Evolutionary conservation across 2,888 invertebrate species (phyloP).

Genomic region (Boloria euphrosyne): DNA sequence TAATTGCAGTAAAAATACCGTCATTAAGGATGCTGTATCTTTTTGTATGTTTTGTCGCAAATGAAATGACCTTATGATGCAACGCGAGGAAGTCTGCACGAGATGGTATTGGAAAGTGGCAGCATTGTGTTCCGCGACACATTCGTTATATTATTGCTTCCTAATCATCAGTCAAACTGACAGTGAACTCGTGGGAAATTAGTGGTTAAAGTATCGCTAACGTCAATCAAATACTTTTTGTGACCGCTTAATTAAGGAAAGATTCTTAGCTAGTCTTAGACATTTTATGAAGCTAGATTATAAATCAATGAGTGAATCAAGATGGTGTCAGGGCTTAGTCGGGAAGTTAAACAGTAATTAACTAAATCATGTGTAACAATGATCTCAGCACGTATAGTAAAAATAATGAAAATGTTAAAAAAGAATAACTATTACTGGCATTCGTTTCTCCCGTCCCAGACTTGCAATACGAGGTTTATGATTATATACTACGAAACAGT

Average conservation of each 20-base stretch:
- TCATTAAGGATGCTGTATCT: neutral
- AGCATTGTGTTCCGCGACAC: conserved; percentile 40
- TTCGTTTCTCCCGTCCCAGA: too few relatives aligned
- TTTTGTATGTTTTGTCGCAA: conserved; percentile 4
- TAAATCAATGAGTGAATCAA: too few relatives aligned
- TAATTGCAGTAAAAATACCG: neutral
- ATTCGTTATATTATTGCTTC: conserved; percentile 46
- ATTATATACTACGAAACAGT: too few relatives aligned
- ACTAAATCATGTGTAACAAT: too few relatives aligned
- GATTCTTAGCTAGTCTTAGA: neutral
- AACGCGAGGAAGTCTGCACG: conserved; percentile 21
- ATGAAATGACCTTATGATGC: conserved; percentile 19
- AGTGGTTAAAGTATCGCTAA: neutral
- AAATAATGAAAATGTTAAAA: too few relatives aligned
- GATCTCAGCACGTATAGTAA: too few relatives aligned
- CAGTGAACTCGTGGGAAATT: conserved; percentile 31
- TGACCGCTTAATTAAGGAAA: conserved; percentile 2
- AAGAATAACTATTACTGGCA: too few relatives aligned
- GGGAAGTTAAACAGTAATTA: too few relatives aligned
- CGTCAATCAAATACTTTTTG: conserved; percentile 6
- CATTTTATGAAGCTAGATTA: too few relatives aligned
- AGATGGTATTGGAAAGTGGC: conserved; percentile 55
- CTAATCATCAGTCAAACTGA: conserved; percentile 7
- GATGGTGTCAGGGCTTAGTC: too few relatives aligned
- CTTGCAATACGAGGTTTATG: too few relatives aligned